Conservation (phyloP, 2,888 invertebrate species). For the Proisotoma minuta region DNA sequence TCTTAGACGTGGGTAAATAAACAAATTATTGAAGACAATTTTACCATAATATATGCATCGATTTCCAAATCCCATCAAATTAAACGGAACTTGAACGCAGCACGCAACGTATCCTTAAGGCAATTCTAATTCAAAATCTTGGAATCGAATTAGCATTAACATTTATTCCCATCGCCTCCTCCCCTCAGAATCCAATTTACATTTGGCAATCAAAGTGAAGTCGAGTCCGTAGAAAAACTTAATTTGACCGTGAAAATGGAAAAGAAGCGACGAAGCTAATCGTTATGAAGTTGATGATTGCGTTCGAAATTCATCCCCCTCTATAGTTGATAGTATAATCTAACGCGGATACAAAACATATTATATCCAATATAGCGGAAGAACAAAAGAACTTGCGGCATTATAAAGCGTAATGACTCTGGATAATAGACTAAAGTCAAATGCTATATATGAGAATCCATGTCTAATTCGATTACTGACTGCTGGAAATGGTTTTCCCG, state of each 20-base stretch:
- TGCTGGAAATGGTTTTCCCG: conserved; percentile 14
- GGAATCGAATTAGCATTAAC: no score
- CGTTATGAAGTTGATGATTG: not conserved
- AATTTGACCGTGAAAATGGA: conserved; percentile 18
- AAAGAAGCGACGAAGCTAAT: conserved; percentile 12
- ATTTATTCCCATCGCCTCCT: not conserved
- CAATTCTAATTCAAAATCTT: no score
- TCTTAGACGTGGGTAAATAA: no score
- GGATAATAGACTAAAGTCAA: not conserved
- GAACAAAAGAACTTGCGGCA: not conserved
- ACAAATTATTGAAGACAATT: not conserved
- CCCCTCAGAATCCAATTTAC: not conserved
- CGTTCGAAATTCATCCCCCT: not conserved
- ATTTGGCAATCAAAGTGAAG: no score
- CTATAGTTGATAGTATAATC: not conserved
- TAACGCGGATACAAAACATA: no score
- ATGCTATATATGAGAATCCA: conserved; percentile 7
- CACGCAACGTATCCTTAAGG: not conserved
- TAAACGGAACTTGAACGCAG: not conserved
- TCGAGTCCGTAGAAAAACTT: conserved; percentile 9
- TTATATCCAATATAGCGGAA: not conserved
- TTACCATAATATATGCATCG: not conserved
- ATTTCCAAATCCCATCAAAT: not conserved
- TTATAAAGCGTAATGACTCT: no score
- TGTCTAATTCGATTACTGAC: conserved; percentile 22